phyloP scores from a whole-genome alignment of 1,140 invertebrate genomes.

The Anadara kagoshimensis region DNA sequence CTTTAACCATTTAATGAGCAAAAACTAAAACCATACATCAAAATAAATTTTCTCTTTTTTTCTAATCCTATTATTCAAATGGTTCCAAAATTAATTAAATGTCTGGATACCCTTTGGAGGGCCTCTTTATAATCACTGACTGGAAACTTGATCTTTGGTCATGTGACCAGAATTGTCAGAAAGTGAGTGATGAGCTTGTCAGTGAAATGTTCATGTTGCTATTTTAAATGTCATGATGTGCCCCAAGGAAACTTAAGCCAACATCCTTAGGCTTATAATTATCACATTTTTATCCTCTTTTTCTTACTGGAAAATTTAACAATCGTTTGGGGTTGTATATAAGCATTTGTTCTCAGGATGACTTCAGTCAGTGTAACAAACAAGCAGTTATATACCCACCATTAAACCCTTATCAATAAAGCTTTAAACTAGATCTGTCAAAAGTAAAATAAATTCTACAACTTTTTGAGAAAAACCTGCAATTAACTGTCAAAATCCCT shows the following conservation, averaged over 20 bases:
- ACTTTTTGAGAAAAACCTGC: too few relatives aligned
- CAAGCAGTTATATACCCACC: too few relatives aligned
- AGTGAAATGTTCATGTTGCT: slow-evolving; percentile 15
- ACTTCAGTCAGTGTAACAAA: too few relatives aligned
- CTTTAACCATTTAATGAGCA: too few relatives aligned
- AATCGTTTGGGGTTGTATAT: neutral
- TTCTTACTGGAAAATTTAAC: neutral
- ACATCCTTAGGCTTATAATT: slow-evolving; percentile 25
- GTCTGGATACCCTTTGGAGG: neutral
- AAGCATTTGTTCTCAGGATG: too few relatives aligned
- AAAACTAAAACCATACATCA: too few relatives aligned
- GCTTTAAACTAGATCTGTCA: too few relatives aligned
- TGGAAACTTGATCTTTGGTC: slow-evolving; percentile 34
- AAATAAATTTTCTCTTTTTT: too few relatives aligned
- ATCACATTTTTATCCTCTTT: slow-evolving; percentile 11
- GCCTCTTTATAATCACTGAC: slow-evolving; percentile 15
- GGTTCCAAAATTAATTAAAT: neutral
- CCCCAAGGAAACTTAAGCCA: slow-evolving; percentile 28
- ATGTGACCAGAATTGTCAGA: slow-evolving; percentile 42
- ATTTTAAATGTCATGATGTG: slow-evolving; percentile 1
- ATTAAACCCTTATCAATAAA: too few relatives aligned
- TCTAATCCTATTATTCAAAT: too few relatives aligned
- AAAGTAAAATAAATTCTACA: too few relatives aligned
- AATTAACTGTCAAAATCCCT: too few relatives aligned
- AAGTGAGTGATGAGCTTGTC: slow-evolving; percentile 38